These are phyloP conservation scores for Thermophis baileyi DNA, from an alignment of 2,113 vertebrate genomes.

Conservation along the genomic window DNA sequence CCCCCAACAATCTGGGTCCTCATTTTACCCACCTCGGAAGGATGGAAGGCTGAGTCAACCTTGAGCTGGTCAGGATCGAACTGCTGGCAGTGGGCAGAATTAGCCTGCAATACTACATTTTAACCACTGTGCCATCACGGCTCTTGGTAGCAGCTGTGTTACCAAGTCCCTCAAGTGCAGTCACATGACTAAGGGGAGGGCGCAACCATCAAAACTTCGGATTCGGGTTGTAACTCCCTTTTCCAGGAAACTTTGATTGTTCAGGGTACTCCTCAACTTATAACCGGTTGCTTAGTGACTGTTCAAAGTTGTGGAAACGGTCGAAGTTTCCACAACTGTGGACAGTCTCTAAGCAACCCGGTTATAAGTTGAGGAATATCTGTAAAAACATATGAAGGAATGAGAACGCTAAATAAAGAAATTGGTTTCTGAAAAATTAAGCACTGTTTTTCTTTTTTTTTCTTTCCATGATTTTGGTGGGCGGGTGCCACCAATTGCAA, in stretches of 20 bases:
- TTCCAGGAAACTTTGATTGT: neutral
- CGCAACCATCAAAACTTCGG: accelerated
- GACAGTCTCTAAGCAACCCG: neutral
- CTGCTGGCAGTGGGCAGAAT: too few species aligned
- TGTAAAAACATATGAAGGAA: neutral
- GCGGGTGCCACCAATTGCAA: neutral
- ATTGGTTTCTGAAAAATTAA: neutral
- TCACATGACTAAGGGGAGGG: neutral
- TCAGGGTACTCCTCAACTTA: neutral
- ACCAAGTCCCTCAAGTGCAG: too few species aligned
- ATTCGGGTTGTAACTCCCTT: neutral
- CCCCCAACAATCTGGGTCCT: too few species aligned
- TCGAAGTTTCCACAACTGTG: neutral
- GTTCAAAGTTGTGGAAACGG: neutral
- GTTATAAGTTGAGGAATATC: neutral
- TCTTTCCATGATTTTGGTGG: neutral
- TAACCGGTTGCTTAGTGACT: neutral
- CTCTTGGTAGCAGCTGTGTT: too few species aligned
- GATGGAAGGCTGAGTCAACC: too few species aligned
- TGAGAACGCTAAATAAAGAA: neutral
- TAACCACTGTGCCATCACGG: too few species aligned
- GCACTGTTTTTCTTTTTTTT: neutral
- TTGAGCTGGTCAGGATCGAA: too few species aligned
- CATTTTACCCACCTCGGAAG: too few species aligned
- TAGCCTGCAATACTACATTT: too few species aligned